A percentile compares a stretch with the other conserved stretches of the same genome.
Conservation (phyloP, 1,140 invertebrate genomes). For the Lordiphosa collinella region DNA sequence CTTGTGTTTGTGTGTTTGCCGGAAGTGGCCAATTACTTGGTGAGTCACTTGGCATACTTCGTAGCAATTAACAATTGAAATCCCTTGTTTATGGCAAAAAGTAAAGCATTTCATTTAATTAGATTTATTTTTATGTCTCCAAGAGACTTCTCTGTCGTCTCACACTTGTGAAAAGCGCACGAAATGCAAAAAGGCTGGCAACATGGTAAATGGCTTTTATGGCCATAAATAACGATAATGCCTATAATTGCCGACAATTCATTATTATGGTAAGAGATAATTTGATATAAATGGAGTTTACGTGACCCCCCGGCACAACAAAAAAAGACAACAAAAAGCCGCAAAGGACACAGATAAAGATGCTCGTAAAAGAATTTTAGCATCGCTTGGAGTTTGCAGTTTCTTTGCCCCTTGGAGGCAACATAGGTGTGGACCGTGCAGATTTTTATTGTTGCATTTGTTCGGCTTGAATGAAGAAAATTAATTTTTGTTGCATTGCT, state of each 20-base stretch:
- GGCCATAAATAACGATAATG: slow-evolving; percentile 79
- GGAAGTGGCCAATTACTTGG: too few species aligned
- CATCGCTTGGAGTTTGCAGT: too few species aligned
- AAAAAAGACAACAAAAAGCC: not conserved
- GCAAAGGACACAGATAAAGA: slow-evolving; percentile 19
- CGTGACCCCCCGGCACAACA: slow-evolving; percentile 64
- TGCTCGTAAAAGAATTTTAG: slow-evolving; percentile 6
- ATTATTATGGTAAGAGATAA: slow-evolving; percentile 79
- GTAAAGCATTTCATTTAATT: slow-evolving; percentile 64
- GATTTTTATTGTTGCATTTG: slow-evolving; percentile 65
- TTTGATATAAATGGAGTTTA: slow-evolving; percentile 79
- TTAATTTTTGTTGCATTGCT: slow-evolving; percentile 52
- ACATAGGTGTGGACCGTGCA: slow-evolving; percentile 38
- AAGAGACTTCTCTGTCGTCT: not conserved
- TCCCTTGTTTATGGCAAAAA: slow-evolving; percentile 36
- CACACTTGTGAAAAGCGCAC: not conserved
- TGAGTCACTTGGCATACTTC: too few species aligned
- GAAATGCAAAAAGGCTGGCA: slow-evolving; percentile 44
- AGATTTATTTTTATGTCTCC: slow-evolving; percentile 62
- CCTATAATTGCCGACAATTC: slow-evolving; percentile 79
- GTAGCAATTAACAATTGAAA: slow-evolving; percentile 52
- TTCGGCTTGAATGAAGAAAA: slow-evolving; percentile 40
- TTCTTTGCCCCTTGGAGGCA: not conserved
- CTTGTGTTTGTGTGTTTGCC: too few species aligned
- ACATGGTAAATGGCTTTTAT: slow-evolving; percentile 56